Evolutionary conservation across 2,113 vertebrate genomes (phyloP).

Genomic region (Eira barbara): DNA sequence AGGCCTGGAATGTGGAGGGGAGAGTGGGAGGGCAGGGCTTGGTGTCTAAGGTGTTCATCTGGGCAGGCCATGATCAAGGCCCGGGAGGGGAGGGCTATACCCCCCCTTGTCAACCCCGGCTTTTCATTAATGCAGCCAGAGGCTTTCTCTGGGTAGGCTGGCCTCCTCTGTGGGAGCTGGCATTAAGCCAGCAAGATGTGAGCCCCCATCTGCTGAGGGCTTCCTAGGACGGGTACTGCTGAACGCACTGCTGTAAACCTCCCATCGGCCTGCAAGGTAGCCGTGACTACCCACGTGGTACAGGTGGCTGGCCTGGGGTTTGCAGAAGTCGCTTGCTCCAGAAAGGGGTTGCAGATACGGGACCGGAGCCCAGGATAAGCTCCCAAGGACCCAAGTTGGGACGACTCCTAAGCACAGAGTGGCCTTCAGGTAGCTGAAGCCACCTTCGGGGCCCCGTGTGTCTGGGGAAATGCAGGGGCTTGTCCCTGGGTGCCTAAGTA

Average conservation of each 20-base stretch:
- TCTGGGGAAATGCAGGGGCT: neutral
- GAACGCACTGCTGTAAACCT: neutral
- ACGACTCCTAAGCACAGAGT: neutral
- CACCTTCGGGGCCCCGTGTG: no score
- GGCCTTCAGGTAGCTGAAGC: neutral
- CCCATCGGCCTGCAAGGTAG: neutral
- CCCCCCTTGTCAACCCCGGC: neutral
- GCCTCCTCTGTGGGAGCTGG: neutral
- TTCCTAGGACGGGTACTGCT: neutral
- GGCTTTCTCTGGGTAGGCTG: no score
- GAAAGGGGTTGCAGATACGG: neutral
- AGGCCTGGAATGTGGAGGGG: neutral
- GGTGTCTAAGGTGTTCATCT: neutral
- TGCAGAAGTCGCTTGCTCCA: neutral
- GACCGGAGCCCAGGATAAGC: neutral
- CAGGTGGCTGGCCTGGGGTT: no score
- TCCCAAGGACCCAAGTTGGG: neutral
- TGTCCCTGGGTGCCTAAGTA: neutral
- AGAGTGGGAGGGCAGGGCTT: no score
- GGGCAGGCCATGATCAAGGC: no score
- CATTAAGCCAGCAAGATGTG: no score
- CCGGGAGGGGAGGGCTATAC: neutral
- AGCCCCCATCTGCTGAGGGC: neutral
- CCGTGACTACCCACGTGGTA: neutral
- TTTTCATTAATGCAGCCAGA: neutral